These are phyloP conservation scores for Drosophila melanica DNA, from an alignment of 1,140 invertebrate genomes.

Conservation along the genomic window DNA sequence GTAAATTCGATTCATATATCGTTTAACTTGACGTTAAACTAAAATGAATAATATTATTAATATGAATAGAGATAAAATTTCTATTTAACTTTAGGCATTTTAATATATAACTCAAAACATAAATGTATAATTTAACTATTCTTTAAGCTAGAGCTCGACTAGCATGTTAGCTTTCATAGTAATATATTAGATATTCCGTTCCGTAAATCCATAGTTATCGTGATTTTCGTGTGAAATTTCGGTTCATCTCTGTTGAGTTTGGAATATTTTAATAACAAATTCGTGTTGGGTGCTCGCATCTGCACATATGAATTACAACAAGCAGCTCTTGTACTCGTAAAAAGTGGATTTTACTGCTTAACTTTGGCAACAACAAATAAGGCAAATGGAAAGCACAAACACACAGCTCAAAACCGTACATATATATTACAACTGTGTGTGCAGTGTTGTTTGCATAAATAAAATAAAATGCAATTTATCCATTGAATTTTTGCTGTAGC, in stretches of 20 bases:
- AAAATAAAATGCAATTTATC: constrained; percentile 83
- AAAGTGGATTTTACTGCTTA: constrained; percentile 81
- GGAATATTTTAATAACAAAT: constrained; percentile 67
- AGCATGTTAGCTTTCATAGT: no score
- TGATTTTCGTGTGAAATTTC: background rate
- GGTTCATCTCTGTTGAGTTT: constrained; percentile 32
- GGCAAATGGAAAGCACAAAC: constrained; percentile 68
- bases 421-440: background rate
- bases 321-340: constrained; percentile 60
- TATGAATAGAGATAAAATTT: no score
- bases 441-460: constrained; percentile 63
- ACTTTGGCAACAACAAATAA: constrained; percentile 73
- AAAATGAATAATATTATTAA: no score
- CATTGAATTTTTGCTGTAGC: constrained; percentile 41
- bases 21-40: no score
- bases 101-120: background rate
- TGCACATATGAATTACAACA: constrained; percentile 45
- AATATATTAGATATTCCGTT: background rate
- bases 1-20: no score
- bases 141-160: no score
- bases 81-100: background rate
- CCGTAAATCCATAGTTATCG: background rate
- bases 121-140: no score
- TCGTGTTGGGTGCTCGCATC: constrained; percentile 31
- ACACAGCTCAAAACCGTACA: constrained; percentile 9